Base-by-base conservation (phyloP, 2,113 vertebrate species). In the Oryzias celebensis region DNA sequence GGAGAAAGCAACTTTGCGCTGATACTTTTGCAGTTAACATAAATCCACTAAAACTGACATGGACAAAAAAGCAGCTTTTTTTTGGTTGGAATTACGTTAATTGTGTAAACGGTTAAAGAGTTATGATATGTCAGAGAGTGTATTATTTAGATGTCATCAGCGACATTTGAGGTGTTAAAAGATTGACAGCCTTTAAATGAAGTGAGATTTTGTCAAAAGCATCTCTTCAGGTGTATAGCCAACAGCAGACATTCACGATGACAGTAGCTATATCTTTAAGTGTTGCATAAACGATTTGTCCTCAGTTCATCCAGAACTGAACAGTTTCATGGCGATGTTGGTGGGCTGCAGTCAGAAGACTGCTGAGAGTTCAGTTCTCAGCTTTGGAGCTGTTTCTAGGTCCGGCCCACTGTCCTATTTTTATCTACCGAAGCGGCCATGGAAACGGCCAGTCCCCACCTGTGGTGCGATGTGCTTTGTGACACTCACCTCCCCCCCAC, bases 401-500 rank as follows among this genome's bases (percentile, higher is more conserved):
- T 67, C 80, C 71, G 65, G 56, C 61, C 58, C 45, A 26, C 26
- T 50, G 68, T 58, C 75, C 75, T 73, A 67, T 69, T 84, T 75
- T 67, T 50, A 60, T 28, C 58, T 57, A 62, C 41, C 23, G 31
- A 67, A 65, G 67, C 53, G 85, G 84, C 85, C 82, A 88, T 74
- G 65, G 68, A 51, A 67, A 71, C 73, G 77, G 70, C 64, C 61
- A 72, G 14, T 75, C 78, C 68, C 69, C 78, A 78, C 88, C 92
- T 93, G 89, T 93, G 83, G 90, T 90, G 91, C 60, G 81, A 83
- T 78, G 85, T 90, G 86, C 60, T 66, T 56, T 69, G 78, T 81
- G 75, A 78, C 89, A 92, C 78, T 49, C 85, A 49, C 31, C 31
- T 31, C 31, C 65, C 91, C 91, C 90, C 91, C 91, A 87, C 83